Conservation (phyloP, 2,888 invertebrate genomes). For the Strigamia crassipes region DNA sequence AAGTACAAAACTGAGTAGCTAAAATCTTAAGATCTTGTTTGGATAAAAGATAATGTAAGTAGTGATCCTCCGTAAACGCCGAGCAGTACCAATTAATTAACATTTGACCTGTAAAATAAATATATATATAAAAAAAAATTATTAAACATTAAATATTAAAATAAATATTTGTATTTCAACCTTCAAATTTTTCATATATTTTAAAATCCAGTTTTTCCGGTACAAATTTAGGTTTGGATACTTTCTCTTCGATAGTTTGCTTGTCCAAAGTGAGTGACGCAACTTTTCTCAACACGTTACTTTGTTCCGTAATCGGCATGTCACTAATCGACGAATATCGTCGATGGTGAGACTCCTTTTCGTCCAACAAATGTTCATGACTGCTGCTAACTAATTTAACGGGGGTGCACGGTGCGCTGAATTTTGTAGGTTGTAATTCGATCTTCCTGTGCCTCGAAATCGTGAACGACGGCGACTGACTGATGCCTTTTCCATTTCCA, state of each 20-base stretch:
- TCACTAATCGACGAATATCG: constrained; percentile 50
- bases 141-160: background rate
- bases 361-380: constrained; percentile 32
- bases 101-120: constrained; percentile 77
- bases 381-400: constrained; percentile 31
- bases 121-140: background rate
- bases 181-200: constrained; percentile 90
- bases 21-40: constrained; percentile 76
- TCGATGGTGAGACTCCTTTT: constrained; percentile 33
- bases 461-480: constrained; percentile 61
- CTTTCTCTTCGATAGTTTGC: constrained; percentile 69
- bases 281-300: constrained; percentile 78
- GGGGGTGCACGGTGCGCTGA: constrained; percentile 53
- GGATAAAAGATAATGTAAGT: constrained; percentile 67
- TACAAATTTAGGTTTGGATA: constrained; percentile 74
- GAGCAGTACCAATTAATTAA: constrained; percentile 86
- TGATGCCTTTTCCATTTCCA: background rate
- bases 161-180: constrained; percentile 62
- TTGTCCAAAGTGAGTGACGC: constrained; percentile 79
- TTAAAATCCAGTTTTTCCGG: constrained; percentile 85
- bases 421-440: constrained; percentile 64
- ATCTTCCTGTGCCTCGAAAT: constrained; percentile 68
- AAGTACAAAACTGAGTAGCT: constrained; percentile 82
- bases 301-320: constrained; percentile 50
- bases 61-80: constrained; percentile 73